Evolutionary conservation across 2,888 invertebrate species (phyloP).

Genomic region (Dynastes grantii): DNA sequence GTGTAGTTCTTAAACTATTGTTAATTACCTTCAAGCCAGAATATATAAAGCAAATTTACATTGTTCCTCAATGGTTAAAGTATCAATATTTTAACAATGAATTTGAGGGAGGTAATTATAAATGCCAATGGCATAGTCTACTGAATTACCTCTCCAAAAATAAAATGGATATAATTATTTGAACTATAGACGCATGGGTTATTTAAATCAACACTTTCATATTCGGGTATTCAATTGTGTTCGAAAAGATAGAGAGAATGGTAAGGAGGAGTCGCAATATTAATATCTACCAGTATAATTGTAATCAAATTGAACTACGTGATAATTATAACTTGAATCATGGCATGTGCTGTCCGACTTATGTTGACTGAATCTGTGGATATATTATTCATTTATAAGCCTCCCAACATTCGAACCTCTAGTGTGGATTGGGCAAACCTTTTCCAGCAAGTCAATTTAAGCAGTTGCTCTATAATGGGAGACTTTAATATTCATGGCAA

Average conservation of each 20-base stretch:
- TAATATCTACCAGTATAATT: background rate
- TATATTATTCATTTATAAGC: background rate
- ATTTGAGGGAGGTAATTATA: no score
- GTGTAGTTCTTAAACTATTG: background rate
- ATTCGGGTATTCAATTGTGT: background rate
- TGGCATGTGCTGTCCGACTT: background rate
- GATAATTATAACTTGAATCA: background rate
- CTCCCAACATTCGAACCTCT: background rate
- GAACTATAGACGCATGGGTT: no score
- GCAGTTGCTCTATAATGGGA: background rate
- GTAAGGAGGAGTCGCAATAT: constrained; percentile 7
- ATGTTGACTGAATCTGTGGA: background rate
- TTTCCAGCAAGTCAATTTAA: background rate
- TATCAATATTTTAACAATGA: constrained; percentile 12
- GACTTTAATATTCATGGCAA: background rate
- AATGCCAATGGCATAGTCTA: constrained; percentile 1
- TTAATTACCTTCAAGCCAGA: background rate
- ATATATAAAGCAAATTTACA: background rate
- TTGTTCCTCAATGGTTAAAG: background rate
- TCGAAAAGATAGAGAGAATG: constrained; percentile 11
- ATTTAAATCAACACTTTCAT: background rate
- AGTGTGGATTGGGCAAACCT: constrained; percentile 5
- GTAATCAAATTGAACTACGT: background rate
- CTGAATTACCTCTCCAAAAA: background rate
- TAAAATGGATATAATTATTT: background rate